These are phyloP conservation scores for Torymus tubicola DNA, from an alignment of 2,888 invertebrate genomes.

Conservation along the genomic window DNA sequence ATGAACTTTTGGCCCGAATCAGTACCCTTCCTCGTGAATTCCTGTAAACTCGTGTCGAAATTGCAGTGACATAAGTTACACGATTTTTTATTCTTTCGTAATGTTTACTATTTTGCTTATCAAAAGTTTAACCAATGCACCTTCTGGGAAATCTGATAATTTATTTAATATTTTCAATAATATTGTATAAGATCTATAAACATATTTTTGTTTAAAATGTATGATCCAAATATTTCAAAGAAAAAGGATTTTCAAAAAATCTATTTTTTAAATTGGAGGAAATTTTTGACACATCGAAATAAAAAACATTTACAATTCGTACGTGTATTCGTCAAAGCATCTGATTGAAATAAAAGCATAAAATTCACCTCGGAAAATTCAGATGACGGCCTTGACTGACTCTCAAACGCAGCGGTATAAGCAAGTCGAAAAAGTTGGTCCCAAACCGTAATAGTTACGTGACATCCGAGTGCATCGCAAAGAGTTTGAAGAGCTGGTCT, in stretches of 20 bases:
- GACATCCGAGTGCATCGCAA: constrained; percentile 87
- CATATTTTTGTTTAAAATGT: too few relatives aligned
- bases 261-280: not conserved
- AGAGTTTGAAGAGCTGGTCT: constrained; percentile 85
- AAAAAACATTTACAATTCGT: not conserved
- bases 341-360: constrained; percentile 6
- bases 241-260: not conserved
- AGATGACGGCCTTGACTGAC: constrained; percentile 65
- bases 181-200: too few relatives aligned
- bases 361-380: constrained; percentile 63
- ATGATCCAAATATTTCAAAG: too few relatives aligned
- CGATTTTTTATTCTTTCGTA: too few relatives aligned
- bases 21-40: constrained; percentile 72
- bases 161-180: too few relatives aligned
- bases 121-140: not conserved
- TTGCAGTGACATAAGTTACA: too few relatives aligned
- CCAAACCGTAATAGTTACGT: constrained; percentile 89
- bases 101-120: too few relatives aligned
- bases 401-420: constrained; percentile 77
- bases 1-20: constrained; percentile 81
- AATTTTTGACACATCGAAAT: not conserved
- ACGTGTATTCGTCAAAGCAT: not conserved
- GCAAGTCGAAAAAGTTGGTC: constrained; percentile 82
- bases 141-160: too few relatives aligned
- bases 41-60: constrained; percentile 22